Evolutionary conservation across 64 coral and sea anemone genomes (phyloP), one percentile per base, ranked within the genome.

Genomic region (Dendrophyllia cribrosa): DNA sequence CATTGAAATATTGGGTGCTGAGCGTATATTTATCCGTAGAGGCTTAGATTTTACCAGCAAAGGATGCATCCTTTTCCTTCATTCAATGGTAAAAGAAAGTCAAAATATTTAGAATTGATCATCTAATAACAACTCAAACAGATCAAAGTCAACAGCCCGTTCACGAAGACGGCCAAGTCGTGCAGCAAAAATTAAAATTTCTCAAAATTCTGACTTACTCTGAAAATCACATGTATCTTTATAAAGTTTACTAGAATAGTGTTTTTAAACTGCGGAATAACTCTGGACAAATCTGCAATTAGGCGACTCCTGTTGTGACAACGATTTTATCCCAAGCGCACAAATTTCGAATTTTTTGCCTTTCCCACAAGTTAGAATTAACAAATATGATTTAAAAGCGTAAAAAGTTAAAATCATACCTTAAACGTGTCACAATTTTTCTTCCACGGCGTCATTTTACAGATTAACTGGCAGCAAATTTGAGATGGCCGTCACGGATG

Each of bases 121-220:
- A 3, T 3, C 49, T 53, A 79, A 79, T 19, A 59, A 8, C 24
- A 5, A 43, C 24, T 24, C 34, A 59, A 81, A 19, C 51, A 50
- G 47, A 59, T 50, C 20, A 22, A 51, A 34, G 34, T 34, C 34
- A 34, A 34, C 34, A 34, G 34, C 34, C 34, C 34, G 34, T 34
- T 34, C 34, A 34, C 34, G 34, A 34, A 34, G 34, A 59, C 14
- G 21, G 51, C 59, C 22, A 81, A 59, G 77, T 81, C n/a, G 34
- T 48, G 55, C 77, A 81, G 59, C 34, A 81, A 59, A 45, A 81
- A 59, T 25, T 4, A 45, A 51, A n/a, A 23, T 81, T 81, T 59
- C 34, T 58, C 49, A 81, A 81, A 81, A 81, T 81, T 81, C 48
- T 81, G 55, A 81, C 77, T 58, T 58, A 50, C 9, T 51, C 77